These are phyloP conservation scores for Ephydatia muelleri DNA, from an alignment of 37 sponge, comb jelly and placozoan species.

Conservation along the genomic window DNA sequence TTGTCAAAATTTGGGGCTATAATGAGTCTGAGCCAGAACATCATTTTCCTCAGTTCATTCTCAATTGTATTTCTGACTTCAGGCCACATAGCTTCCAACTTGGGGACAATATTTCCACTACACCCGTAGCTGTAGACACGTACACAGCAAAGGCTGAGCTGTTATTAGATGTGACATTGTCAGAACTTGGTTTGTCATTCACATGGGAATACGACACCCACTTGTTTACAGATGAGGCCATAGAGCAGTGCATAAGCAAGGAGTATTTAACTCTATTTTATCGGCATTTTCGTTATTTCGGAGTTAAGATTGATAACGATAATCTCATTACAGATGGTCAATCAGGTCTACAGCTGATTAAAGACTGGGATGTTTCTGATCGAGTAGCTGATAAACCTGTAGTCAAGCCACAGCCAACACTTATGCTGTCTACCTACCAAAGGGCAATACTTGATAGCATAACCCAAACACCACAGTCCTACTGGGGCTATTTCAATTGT, in stretches of 20 bases:
- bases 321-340: too few relatives aligned
- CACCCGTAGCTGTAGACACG: background rate
- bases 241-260: background rate
- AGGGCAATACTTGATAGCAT: background rate
- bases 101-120: background rate
- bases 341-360: too few relatives aligned
- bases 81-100: too few relatives aligned
- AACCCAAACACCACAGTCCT: background rate
- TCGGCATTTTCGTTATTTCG: background rate
- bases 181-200: background rate
- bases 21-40: background rate
- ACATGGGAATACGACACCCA: background rate
- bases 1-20: background rate
- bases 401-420: background rate
- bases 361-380: too few relatives aligned
- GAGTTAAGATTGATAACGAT: background rate
- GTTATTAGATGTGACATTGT: background rate
- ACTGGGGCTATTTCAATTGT: background rate
- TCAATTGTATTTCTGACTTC: background rate
- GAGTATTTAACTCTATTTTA: background rate
- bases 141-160: background rate
- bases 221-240: background rate
- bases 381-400: too few relatives aligned
- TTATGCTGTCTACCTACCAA: background rate
- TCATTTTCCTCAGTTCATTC: slow-evolving; percentile 7